A percentile compares a stretch with the other conserved stretches of the same genome.
Conservation (phyloP, 2,797 vertebrate genomes). For the Rhabdophis nuchalis region DNA sequence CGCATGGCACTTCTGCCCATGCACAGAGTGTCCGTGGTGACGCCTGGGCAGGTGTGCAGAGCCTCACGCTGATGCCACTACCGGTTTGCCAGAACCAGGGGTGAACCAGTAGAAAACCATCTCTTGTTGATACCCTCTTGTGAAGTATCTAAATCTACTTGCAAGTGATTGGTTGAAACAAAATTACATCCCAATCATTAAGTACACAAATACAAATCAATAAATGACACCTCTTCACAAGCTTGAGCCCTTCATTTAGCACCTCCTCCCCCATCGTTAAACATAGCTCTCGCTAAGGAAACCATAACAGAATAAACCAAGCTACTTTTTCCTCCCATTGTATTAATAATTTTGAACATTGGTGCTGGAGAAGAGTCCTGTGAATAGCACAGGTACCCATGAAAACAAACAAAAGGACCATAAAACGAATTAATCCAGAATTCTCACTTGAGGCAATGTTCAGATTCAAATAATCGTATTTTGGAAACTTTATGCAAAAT, state of each 20-base stretch:
- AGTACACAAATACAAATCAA: neutral
- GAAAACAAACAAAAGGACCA: neutral
- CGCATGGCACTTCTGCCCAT: too few relatives aligned
- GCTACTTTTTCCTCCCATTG: neutral
- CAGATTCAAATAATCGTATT: neutral
- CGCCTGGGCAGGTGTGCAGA: too few relatives aligned
- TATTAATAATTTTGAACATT: neutral
- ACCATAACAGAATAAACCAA: neutral
- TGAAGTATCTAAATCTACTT: constrained; percentile 25
- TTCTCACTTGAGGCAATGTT: neutral
- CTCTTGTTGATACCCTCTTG: neutral
- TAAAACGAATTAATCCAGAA: neutral
- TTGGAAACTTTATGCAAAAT: neutral
- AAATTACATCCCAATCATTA: constrained; percentile 31
- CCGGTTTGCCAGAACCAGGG: too few relatives aligned
- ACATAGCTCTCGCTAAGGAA: neutral
- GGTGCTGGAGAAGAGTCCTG: neutral
- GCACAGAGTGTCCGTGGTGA: too few relatives aligned
- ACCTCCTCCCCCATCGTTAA: neutral
- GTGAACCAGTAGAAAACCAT: too few relatives aligned
- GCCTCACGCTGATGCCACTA: too few relatives aligned
- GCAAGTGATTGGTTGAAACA: neutral
- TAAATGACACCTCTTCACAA: neutral
- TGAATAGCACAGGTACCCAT: neutral
- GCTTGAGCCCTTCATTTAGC: neutral